Percentiles rank a stretch among this genome's conserved stretches.
These are phyloP conservation scores for Dryococelus australis DNA, from an alignment of 2,888 invertebrate genomes.

Conservation along the genomic window DNA sequence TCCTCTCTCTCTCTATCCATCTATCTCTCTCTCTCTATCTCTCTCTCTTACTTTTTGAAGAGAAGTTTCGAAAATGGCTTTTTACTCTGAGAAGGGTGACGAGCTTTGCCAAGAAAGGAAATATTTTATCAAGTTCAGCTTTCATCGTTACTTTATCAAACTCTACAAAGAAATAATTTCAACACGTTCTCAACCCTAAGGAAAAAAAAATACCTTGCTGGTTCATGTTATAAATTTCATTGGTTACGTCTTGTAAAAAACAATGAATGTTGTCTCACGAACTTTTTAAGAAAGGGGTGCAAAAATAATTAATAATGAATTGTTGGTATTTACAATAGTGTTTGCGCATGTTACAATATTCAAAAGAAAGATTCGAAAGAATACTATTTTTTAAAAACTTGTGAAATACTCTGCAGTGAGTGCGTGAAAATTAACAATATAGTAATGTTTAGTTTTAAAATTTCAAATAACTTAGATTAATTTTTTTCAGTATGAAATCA, in stretches of 20 bases:
- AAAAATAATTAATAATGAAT: too few relatives aligned
- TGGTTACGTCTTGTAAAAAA: background rate
- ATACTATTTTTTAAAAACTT: too few relatives aligned
- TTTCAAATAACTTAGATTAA: too few relatives aligned
- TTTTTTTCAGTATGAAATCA: too few relatives aligned
- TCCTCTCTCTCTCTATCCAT: background rate
- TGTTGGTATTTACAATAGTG: too few relatives aligned
- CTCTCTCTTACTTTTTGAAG: background rate
- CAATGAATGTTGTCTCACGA: too few relatives aligned
- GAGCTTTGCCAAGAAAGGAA: background rate
- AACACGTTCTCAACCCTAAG: background rate
- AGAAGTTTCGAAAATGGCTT: constrained; percentile 16
- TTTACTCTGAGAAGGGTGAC: background rate
- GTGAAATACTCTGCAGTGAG: too few relatives aligned
- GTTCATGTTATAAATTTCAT: background rate
- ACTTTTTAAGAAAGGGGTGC: too few relatives aligned
- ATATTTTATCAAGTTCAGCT: constrained; percentile 4
- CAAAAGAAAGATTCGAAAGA: too few relatives aligned
- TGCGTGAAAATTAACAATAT: too few relatives aligned
- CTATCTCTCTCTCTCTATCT: background rate
- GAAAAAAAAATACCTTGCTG: background rate
- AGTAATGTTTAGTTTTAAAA: too few relatives aligned
- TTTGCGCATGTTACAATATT: too few relatives aligned
- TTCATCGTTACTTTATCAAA: background rate
- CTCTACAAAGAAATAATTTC: constrained; percentile 10